Evolutionary conservation across 2,113 vertebrate species (phyloP).

Genomic region (Pardalotus punctatus): DNA sequence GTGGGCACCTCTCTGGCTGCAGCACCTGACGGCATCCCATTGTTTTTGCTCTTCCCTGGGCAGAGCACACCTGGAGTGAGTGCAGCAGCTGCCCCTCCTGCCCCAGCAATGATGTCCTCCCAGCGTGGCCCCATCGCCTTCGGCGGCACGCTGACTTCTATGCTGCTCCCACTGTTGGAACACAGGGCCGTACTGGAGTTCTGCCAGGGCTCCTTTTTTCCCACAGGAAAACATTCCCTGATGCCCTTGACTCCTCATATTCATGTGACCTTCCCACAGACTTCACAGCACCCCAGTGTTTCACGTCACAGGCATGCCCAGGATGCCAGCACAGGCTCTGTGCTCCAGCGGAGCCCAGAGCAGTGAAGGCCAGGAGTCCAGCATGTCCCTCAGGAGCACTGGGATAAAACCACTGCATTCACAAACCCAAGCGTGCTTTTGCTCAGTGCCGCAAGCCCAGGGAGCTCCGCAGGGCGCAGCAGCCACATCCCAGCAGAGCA

Average conservation of each 20-base stretch:
- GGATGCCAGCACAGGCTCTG: neutral
- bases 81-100: neutral
- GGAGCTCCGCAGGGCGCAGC: neutral
- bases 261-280: neutral
- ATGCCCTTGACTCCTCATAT: neutral
- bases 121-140: rapidly evolving
- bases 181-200: rapidly evolving
- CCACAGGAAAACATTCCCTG: neutral
- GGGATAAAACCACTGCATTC: neutral
- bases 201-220: neutral
- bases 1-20: neutral
- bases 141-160: rapidly evolving
- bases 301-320: rapidly evolving
- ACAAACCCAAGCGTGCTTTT: rapidly evolving
- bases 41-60: neutral
- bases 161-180: rapidly evolving
- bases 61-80: rapidly evolving
- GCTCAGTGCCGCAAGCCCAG: neutral
- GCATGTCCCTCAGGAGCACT: neutral
- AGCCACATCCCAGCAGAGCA: too few species aligned
- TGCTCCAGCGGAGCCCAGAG: neutral
- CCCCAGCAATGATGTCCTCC: rapidly evolving
- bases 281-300: neutral
- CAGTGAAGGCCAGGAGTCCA: neutral
- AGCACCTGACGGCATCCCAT: rapidly evolving